phyloP scores from a whole-genome alignment of 2,888 invertebrate species.

The Amphipyra tragopoginis region DNA sequence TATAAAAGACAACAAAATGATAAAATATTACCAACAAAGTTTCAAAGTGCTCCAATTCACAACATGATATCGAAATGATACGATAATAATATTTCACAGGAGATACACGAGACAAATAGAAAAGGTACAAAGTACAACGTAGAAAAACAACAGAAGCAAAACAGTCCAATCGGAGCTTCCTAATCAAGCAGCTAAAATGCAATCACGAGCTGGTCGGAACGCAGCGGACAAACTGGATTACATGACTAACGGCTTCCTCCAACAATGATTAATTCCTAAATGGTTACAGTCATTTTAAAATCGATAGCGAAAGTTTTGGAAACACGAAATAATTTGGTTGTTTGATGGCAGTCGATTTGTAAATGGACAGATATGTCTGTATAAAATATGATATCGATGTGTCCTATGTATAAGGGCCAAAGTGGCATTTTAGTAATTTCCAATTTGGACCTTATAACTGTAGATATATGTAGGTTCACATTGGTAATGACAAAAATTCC shows the following conservation, averaged over 20 bases:
- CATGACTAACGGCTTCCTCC: conserved; percentile 20
- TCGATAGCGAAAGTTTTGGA: conserved; percentile 46
- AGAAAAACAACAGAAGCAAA: conserved; percentile 30
- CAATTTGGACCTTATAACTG: no score
- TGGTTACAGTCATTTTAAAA: conserved; percentile 56
- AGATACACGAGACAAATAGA: conserved; percentile 9
- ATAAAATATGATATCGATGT: no score
- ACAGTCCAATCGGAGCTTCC: conserved; percentile 33
- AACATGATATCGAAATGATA: conserved; percentile 5
- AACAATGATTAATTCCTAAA: conserved; percentile 51
- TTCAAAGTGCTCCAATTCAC: conserved; percentile 5
- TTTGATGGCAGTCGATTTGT: conserved; percentile 14
- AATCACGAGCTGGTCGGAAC: conserved; percentile 32
- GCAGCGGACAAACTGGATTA: conserved; percentile 48
- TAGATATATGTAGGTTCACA: no score
- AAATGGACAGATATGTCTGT: not conserved
- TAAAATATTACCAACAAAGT: no score
- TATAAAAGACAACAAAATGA: no score
- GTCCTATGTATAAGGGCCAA: no score
- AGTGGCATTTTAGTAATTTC: no score
- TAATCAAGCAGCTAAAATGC: conserved; percentile 52
- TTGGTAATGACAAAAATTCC: no score
- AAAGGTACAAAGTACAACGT: conserved; percentile 17
- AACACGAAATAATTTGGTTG: conserved; percentile 30
- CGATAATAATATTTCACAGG: conserved; percentile 38